phyloP scores from a whole-genome alignment of 2,888 invertebrate genomes.

The Tolmerus cingulatus region DNA sequence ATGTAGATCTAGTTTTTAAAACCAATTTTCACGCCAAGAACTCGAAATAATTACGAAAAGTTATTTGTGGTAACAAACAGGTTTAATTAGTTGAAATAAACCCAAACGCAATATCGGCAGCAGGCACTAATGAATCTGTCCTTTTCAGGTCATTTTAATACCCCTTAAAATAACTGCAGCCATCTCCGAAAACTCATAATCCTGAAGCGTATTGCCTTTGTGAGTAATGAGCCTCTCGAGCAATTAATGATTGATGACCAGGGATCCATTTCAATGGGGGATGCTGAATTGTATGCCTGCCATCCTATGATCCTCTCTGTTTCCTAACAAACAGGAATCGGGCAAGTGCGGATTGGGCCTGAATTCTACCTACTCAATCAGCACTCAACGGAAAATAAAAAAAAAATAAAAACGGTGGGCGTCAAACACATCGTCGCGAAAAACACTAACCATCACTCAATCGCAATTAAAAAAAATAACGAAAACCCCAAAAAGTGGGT shows the following conservation, averaged over 20 bases:
- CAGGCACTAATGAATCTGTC: background rate
- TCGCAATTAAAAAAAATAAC: constrained; percentile 2
- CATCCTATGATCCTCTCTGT: background rate
- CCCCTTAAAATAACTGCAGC: background rate
- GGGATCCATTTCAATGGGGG: background rate
- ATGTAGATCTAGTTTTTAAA: too few relatives aligned
- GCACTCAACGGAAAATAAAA: background rate
- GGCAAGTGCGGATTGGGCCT: background rate
- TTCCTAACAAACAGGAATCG: background rate
- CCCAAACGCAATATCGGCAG: background rate
- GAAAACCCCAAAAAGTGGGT: background rate
- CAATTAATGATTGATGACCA: constrained; percentile 21
- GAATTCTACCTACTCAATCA: constrained; percentile 1
- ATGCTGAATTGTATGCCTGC: background rate
- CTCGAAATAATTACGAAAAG: background rate
- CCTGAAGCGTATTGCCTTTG: background rate
- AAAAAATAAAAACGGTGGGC: background rate
- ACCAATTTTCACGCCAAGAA: background rate
- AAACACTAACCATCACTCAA: background rate
- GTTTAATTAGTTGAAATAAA: background rate
- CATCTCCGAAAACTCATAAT: constrained; percentile 4
- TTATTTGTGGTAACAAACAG: background rate
- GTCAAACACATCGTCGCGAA: background rate
- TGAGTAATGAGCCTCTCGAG: background rate
- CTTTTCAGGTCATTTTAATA: background rate